Percentiles rank a stretch among this genome's conserved stretches.
phyloP scores from a whole-genome alignment of 1,140 invertebrate species.

The Aporrectodea caliginosa region DNA sequence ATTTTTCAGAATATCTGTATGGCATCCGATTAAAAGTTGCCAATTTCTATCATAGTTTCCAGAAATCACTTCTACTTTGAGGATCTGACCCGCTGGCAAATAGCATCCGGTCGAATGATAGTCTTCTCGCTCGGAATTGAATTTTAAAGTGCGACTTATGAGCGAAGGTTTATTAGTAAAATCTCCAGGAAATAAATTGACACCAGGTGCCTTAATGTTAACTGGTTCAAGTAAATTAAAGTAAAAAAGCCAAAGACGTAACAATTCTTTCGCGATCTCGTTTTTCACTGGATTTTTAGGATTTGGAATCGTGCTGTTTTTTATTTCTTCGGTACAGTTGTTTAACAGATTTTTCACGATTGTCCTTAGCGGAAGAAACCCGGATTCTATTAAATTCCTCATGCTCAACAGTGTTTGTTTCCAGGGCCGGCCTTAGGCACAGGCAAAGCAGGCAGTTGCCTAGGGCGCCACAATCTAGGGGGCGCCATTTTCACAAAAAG shows the following conservation, averaged over 20 bases:
- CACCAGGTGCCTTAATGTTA: constrained; percentile 19
- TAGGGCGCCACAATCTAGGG: too few relatives aligned
- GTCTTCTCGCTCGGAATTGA: constrained; percentile 4
- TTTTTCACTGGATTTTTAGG: too few relatives aligned
- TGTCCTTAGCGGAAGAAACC: too few relatives aligned
- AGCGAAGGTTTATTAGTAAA: constrained; percentile 1
- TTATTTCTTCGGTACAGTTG: not conserved
- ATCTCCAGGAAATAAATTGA: constrained; percentile 27
- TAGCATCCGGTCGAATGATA: constrained; percentile 19
- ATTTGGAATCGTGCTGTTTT: too few relatives aligned
- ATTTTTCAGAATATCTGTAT: constrained; percentile 3
- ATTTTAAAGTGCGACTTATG: constrained; percentile 4
- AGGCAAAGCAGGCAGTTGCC: too few relatives aligned
- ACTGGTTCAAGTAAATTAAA: not conserved
- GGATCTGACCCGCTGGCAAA: constrained; percentile 11
- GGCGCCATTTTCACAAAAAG: too few relatives aligned
- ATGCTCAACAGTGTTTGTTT: too few relatives aligned
- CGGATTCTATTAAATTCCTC: too few relatives aligned
- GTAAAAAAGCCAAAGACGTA: constrained; percentile 11
- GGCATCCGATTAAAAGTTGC: constrained; percentile 6
- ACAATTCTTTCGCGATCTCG: not conserved
- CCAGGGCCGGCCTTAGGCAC: too few relatives aligned
- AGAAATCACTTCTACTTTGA: not conserved
- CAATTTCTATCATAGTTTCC: constrained; percentile 4
- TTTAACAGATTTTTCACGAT: not conserved